These are phyloP conservation scores for Cyclura pinguis DNA, from an alignment of 2,797 vertebrate species.

Conservation along the genomic window DNA sequence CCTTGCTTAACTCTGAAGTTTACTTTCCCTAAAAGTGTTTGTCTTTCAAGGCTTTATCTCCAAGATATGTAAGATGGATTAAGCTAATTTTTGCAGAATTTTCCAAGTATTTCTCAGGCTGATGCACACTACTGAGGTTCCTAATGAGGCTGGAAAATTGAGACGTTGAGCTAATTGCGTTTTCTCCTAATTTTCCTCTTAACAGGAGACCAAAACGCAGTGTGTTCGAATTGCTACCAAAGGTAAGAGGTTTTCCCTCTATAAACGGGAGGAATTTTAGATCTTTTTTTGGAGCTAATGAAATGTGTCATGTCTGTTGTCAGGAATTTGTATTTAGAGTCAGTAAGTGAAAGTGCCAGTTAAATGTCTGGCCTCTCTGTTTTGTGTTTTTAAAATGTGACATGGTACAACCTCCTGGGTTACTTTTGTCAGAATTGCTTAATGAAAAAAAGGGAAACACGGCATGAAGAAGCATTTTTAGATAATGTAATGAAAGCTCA, in stretches of 20 bases:
- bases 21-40: background rate
- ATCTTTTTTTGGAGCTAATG: slow-evolving; percentile 54
- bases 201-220: slow-evolving; percentile 97
- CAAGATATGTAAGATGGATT: background rate
- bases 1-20: background rate
- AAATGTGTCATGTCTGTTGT: slow-evolving; percentile 58
- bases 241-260: slow-evolving; percentile 85
- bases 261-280: slow-evolving; percentile 48
- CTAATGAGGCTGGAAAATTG: slow-evolving; percentile 37
- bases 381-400: slow-evolving; percentile 56
- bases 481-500: slow-evolving; percentile 55
- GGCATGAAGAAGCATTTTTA: slow-evolving; percentile 60
- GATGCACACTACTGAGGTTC: slow-evolving; percentile 29
- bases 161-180: slow-evolving; percentile 49
- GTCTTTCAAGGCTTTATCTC: background rate
- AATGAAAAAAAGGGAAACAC: slow-evolving; percentile 42
- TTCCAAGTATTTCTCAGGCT: background rate
- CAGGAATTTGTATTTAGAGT: slow-evolving; percentile 48
- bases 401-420: slow-evolving; percentile 41
- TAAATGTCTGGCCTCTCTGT: slow-evolving; percentile 47
- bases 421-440: slow-evolving; percentile 13
- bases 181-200: slow-evolving; percentile 67
- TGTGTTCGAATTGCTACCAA: slow-evolving; percentile 98
- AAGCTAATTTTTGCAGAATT: slow-evolving; percentile 13
- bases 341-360: background rate